phyloP scores from a whole-genome alignment of 2,888 invertebrate genomes.

The Chloroclystis v-ata region DNA sequence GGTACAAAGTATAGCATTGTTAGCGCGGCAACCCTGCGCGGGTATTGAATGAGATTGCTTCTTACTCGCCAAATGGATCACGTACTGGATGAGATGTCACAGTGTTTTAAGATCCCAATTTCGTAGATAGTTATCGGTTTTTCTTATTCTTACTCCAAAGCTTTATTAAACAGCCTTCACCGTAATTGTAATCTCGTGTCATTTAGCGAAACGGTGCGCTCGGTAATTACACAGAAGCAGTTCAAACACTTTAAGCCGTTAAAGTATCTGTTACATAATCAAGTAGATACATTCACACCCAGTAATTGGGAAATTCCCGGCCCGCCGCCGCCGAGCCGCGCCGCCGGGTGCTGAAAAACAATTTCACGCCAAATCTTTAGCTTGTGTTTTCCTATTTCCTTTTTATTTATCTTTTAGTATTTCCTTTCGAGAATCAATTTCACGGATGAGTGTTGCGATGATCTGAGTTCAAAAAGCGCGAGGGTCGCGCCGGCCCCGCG shows the following conservation, averaged over 20 bases:
- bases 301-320: conserved; percentile 77
- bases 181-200: no score
- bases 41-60: conserved; percentile 80
- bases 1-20: conserved; percentile 68
- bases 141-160: conserved; percentile 15
- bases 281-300: conserved; percentile 71
- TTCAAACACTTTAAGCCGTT: conserved; percentile 26
- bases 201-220: neutral
- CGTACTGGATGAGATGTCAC: conserved; percentile 80
- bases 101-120: conserved; percentile 79
- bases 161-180: no score
- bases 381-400: conserved; percentile 79
- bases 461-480: conserved; percentile 73
- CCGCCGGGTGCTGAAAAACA: conserved; percentile 74
- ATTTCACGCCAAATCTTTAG: conserved; percentile 79
- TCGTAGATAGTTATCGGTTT: conserved; percentile 54
- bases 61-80: conserved; percentile 80
- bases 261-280: conserved; percentile 60
- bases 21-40: conserved; percentile 56
- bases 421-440: conserved; percentile 78
- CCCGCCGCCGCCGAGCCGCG: conserved; percentile 49
- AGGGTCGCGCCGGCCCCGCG: conserved; percentile 37
- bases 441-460: conserved; percentile 77
- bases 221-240: conserved; percentile 21
- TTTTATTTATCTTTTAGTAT: conserved; percentile 78